Evolutionary conservation across 2,113 vertebrate genomes (phyloP).

Genomic region (Chroicocephalus ridibundus): DNA sequence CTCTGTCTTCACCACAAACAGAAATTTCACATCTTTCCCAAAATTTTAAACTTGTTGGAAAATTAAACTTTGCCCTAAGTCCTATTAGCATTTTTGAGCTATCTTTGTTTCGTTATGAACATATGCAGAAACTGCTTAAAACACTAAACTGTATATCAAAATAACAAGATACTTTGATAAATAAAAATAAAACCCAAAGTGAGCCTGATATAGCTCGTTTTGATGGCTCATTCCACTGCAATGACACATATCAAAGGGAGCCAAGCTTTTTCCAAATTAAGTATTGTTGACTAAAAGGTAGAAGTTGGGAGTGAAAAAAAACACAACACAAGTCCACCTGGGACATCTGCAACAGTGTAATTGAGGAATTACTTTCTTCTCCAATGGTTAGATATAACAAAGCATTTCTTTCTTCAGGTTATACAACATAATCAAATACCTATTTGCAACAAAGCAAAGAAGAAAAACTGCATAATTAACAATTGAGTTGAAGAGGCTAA

Average conservation of each 20-base stretch:
- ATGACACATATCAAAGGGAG: neutral
- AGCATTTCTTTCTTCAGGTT: neutral
- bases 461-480: neutral
- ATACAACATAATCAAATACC: neutral
- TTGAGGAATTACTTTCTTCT: neutral
- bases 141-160: neutral
- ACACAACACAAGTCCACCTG: neutral
- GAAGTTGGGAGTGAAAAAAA: neutral
- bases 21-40: neutral
- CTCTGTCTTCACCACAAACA: neutral
- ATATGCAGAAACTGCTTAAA: neutral
- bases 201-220: neutral
- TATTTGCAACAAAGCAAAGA: neutral
- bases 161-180: neutral
- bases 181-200: neutral
- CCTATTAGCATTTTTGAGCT: neutral
- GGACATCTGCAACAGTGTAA: neutral
- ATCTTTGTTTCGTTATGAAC: neutral
- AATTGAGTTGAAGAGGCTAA: neutral
- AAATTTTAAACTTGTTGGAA: neutral
- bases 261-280: neutral
- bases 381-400: neutral
- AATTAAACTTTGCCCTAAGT: neutral
- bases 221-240: neutral
- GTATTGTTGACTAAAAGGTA: neutral